Percentiles rank a stretch among this genome's conserved stretches.
These are phyloP conservation scores for Semotilus atromaculatus DNA, from an alignment of 2,797 vertebrate genomes.

Conservation along the genomic window DNA sequence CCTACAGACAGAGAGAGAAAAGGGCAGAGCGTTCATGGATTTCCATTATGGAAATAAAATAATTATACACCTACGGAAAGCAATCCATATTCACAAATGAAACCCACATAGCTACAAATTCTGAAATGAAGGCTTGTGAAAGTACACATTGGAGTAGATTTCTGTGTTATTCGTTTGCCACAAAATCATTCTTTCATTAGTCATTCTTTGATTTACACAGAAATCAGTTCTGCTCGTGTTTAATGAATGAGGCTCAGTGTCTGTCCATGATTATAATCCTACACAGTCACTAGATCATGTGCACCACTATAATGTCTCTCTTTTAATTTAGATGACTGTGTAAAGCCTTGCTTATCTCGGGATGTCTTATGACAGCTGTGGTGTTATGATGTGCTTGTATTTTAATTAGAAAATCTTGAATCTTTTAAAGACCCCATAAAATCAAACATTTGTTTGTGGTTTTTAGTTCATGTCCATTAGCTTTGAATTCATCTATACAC, in stretches of 20 bases:
- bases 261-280: background rate
- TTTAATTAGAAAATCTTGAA: background rate
- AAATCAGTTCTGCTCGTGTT: constrained; percentile 4
- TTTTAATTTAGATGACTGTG: background rate
- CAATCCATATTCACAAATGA: background rate
- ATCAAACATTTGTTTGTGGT: background rate
- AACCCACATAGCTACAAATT: constrained; percentile 4
- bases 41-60: constrained; percentile 35
- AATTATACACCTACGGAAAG: constrained; percentile 29
- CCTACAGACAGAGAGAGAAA: constrained; percentile 71
- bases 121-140: background rate
- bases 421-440: background rate
- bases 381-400: background rate
- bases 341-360: background rate
- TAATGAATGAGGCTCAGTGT: background rate
- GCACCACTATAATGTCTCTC: background rate
- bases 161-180: background rate
- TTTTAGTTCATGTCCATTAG: background rate
- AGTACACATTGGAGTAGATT: background rate
- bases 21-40: constrained; percentile 36
- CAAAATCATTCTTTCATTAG: background rate
- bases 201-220: constrained; percentile 1
- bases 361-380: background rate
- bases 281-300: background rate
- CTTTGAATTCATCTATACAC: background rate